Conservation (phyloP, 2,888 invertebrate species). For the Nomada ruficornis region DNA sequence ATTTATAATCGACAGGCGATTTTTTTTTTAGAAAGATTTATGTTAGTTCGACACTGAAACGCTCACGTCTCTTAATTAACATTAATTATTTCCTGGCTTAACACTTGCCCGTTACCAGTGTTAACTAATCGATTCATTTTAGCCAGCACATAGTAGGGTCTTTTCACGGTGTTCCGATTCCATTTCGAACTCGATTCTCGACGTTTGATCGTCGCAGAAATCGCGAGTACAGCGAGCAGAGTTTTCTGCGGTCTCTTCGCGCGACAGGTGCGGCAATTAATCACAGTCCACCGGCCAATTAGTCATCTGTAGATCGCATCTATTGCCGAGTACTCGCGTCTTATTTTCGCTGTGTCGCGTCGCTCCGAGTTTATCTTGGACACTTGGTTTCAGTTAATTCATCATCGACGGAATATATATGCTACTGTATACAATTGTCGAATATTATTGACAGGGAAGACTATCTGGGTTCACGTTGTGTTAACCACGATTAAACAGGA, state of each 20-base stretch:
- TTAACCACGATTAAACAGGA: too few relatives aligned
- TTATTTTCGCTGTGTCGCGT: constrained; percentile 43
- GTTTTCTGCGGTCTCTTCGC: constrained; percentile 1
- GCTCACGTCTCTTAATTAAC: not conserved
- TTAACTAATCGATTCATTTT: constrained; percentile 32
- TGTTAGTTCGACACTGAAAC: not conserved
- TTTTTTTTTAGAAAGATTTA: not conserved
- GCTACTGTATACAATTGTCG: not conserved
- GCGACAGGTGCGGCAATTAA: constrained; percentile 59
- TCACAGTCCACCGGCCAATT: constrained; percentile 58
- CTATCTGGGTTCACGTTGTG: too few relatives aligned
- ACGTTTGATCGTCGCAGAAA: not conserved
- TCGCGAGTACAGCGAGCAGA: not conserved
- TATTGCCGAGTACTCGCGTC: constrained; percentile 32
- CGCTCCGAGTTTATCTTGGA: not conserved
- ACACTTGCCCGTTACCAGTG: not conserved
- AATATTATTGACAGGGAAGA: too few relatives aligned
- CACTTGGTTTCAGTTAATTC: not conserved
- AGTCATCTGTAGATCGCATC: constrained; percentile 59
- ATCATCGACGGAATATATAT: not conserved
- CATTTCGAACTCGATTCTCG: not conserved
- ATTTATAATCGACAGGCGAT: too few relatives aligned
- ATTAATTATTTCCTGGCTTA: constrained; percentile 1
- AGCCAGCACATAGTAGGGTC: not conserved
- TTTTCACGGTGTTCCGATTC: not conserved